phyloP scores from a whole-genome alignment of 2,888 invertebrate genomes.

The Exocentrus adspersus region DNA sequence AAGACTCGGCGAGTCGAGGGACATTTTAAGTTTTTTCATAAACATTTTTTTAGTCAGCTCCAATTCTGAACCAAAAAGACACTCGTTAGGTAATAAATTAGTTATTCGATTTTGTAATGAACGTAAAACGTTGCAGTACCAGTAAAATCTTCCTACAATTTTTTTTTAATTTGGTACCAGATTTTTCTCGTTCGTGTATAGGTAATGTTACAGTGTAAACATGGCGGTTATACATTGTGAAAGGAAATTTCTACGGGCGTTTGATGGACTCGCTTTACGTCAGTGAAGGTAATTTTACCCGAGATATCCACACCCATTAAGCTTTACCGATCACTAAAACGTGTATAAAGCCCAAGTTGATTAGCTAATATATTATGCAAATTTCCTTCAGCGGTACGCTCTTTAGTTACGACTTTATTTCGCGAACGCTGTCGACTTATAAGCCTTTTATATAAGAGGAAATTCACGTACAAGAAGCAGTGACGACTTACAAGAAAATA shows the following conservation, averaged over 20 bases:
- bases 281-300: slow-evolving; percentile 5
- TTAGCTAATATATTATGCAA: slow-evolving; percentile 12
- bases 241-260: background rate
- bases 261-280: background rate
- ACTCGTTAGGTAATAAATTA: too few relatives aligned
- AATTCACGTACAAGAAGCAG: too few relatives aligned
- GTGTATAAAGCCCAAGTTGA: background rate
- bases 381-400: background rate
- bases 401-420: background rate
- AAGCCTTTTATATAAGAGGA: too few relatives aligned
- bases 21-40: background rate
- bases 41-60: too few relatives aligned
- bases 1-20: background rate
- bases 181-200: too few relatives aligned
- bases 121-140: too few relatives aligned
- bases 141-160: too few relatives aligned
- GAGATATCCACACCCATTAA: slow-evolving; percentile 8
- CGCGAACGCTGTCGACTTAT: too few relatives aligned
- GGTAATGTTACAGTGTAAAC: background rate
- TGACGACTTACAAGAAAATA: too few relatives aligned
- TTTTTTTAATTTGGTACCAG: too few relatives aligned
- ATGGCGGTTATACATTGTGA: background rate
- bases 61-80: background rate
- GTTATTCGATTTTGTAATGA: too few relatives aligned
- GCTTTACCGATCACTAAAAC: slow-evolving; percentile 5